Conservation (phyloP, 2,888 invertebrate species). For the Oxyscelio sp. region DNA sequence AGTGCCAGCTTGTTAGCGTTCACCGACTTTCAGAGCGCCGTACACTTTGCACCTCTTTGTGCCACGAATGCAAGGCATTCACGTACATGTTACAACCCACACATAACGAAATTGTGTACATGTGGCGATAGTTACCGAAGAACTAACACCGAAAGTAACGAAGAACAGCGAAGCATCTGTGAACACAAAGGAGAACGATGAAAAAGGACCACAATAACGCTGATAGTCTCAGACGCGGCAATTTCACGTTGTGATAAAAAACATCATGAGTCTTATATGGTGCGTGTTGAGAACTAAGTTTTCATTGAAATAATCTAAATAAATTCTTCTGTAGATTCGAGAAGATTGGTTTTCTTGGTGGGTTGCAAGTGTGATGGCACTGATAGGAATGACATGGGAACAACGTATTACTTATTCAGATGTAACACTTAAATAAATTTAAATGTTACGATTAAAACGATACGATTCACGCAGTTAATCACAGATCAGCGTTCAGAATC, state of each 20-base stretch:
- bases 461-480: too few relatives aligned
- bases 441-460: too few relatives aligned
- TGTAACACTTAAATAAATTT: too few relatives aligned
- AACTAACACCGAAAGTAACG: constrained; percentile 37
- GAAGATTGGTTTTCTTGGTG: too few relatives aligned
- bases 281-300: too few relatives aligned
- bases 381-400: too few relatives aligned
- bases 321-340: too few relatives aligned
- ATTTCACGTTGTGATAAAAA: constrained; percentile 26
- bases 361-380: too few relatives aligned
- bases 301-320: too few relatives aligned
- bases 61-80: constrained; percentile 16
- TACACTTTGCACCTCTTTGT: constrained; percentile 74
- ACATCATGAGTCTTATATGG: constrained; percentile 21
- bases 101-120: constrained; percentile 24
- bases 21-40: constrained; percentile 68
- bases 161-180: constrained; percentile 36
- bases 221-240: constrained; percentile 25
- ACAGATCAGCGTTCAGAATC: too few relatives aligned
- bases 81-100: constrained; percentile 12
- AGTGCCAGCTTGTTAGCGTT: constrained; percentile 74
- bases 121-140: constrained; percentile 36
- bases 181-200: constrained; percentile 31
- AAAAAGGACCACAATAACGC: constrained; percentile 41
- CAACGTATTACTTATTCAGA: too few relatives aligned